Evolutionary conservation across 2,888 invertebrate species (phyloP), one percentile per base, ranked within the genome.

Genomic region (Slavum lentiscoides): DNA sequence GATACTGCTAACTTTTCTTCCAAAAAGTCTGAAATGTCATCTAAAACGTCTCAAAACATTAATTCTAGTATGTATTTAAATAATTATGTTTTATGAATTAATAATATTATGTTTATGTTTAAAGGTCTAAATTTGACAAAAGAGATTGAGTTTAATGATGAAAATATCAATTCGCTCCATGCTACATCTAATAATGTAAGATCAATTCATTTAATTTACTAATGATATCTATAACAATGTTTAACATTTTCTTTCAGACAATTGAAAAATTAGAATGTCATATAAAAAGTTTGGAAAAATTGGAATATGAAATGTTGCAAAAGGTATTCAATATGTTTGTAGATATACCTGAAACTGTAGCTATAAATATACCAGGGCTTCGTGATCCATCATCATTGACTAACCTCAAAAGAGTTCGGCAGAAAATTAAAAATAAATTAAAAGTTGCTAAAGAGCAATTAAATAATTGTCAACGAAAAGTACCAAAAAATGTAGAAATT

Each of bases 291-390:
- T 86, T 88, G 77, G 90, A 89, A 85, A 86, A 87, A 74, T 87
- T 90, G 83, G 90, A 92, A 83, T 87, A 89, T 83, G 88, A 91
- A 84, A 85, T 92, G 61, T 86, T 91, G 84, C 91, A 92, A 84
- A 91, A 90, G 86, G 89, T 90, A 84, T 89, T 88, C 83, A 86
- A 86, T 37, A 90, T 91, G 0, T 89, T 92, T 83, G 90, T 90
- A 84, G 89, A 89, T 86, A 90, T 92, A 84, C 92, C 92, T 1
- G 86, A 89, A 19, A 87, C 88, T 83, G 88, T 91, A 62, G 89
- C 91, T 83, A 88, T 89, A 83, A 88, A 89, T 83, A 89, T 92
- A 75, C 90, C 90, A 3, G 90, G 90, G 0, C 91, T 91, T 85
- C 88, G 91, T 83, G 86, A 86, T 30, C 87, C 76, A 37, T 70